These are phyloP conservation scores for Bradypus variegatus DNA, from an alignment of 2,797 vertebrate species.

Conservation along the genomic window DNA sequence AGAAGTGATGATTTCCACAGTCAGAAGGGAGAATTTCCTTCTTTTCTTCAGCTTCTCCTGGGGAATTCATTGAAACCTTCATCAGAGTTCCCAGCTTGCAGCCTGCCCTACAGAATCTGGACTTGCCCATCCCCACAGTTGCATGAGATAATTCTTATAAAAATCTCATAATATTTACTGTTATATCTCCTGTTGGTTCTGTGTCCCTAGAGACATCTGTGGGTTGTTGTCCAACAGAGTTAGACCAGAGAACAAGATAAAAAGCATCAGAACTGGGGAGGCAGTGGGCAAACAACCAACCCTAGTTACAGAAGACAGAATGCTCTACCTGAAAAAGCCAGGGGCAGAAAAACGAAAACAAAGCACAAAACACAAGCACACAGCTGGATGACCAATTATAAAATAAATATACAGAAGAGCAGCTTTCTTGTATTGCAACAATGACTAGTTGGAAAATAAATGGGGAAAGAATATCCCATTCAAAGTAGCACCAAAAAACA, in stretches of 20 bases:
- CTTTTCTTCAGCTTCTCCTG: too few relatives aligned
- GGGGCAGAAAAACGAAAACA: not conserved
- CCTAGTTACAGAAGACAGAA: not conserved
- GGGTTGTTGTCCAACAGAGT: not conserved
- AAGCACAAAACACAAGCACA: not conserved
- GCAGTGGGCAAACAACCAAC: not conserved
- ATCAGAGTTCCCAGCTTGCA: too few relatives aligned
- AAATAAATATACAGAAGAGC: not conserved
- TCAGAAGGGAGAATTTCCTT: too few relatives aligned
- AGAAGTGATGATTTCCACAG: too few relatives aligned
- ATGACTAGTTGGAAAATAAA: not conserved
- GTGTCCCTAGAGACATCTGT: too few relatives aligned
- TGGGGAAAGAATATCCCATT: rapidly evolving
- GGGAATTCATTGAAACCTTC: too few relatives aligned
- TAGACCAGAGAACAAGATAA: too few relatives aligned
- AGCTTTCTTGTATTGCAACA: not conserved
- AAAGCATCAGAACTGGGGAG: not conserved
- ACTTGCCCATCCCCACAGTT: too few relatives aligned
- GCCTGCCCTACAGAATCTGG: too few relatives aligned
- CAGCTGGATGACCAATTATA: not conserved
- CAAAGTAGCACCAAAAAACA: not conserved
- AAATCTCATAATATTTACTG: too few relatives aligned
- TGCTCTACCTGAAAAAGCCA: not conserved
- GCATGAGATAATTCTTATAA: too few relatives aligned
- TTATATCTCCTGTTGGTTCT: too few relatives aligned